Evolutionary conservation across 2,113 vertebrate genomes (phyloP), one percentile per base, ranked within the genome.

Genomic region (Chiloscyllium plagiosum): DNA sequence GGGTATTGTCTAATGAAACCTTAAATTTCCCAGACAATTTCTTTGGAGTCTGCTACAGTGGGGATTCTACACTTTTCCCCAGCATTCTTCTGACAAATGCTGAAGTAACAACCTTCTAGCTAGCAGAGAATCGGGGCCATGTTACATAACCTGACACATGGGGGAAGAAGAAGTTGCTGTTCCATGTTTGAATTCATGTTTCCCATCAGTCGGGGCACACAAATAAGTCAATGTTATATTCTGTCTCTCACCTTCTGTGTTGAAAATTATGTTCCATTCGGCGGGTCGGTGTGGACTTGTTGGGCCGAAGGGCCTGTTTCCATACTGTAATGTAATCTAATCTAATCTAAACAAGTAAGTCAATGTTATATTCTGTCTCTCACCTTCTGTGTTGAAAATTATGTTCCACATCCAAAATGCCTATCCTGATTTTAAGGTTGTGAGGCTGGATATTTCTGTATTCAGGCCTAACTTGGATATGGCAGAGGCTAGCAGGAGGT

Each of bases 181-280:
- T 33, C 26, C 8, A 2, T 33, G 56, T 33, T 76, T 1, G 26
- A 33, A n/a, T 33, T 76, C 37, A 83, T 83, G n/a, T 83, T 37
- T 83, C 80, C 0, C 17, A 83, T 20, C 65, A 42, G 4, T 66
- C 65, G 66, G 15, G 37, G 37, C n/a, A 42, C 56, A 19, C 15
- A 15, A 56, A 92, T 65, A 19, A 65, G 37, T 20, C 37, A 66
- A 93, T 37, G 37, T 24, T 13, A 22, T 12, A 2, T 93, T 37
- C 15, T 68, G 26, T 29, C 50, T n/a, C 10, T 17, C n/a, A 90
- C 17, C 29, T 90, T 4, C 29, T 12, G 61, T 61, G 26, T 90
- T 90, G 87, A 61, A 65, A 90, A 17, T 93, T 42, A 24, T 93
- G n/a, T 93, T 93, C 65, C 61, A 37, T n/a, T n/a, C n/a, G n/a